phyloP scores from a whole-genome alignment of 2,113 vertebrate genomes.

The Dromiciops gliroides region DNA sequence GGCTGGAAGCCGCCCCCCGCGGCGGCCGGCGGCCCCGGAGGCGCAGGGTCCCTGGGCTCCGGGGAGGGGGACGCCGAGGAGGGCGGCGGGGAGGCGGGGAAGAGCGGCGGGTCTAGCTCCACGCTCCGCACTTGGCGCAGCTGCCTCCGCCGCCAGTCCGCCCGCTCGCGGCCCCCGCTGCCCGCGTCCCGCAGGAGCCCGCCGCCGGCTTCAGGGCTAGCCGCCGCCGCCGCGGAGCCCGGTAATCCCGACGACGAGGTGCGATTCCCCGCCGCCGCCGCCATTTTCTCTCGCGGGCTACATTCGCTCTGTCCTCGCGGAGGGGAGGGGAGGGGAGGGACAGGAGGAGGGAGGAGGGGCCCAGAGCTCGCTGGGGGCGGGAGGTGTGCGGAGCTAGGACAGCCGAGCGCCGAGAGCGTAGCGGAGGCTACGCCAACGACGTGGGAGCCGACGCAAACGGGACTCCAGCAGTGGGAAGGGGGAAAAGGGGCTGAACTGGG shows the following conservation, averaged over 20 bases:
- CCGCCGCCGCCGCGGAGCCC: constrained; percentile 62
- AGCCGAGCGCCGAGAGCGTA: neutral
- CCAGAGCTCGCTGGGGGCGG: neutral
- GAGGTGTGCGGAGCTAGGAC: neutral
- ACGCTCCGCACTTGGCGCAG: constrained; percentile 91
- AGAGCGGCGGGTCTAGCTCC: constrained; percentile 87
- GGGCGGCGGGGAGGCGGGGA: constrained; percentile 74
- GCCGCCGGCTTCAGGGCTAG: constrained; percentile 64
- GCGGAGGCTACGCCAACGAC: neutral
- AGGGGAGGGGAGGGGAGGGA: constrained; percentile 75
- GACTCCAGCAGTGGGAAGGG: neutral
- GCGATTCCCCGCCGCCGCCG: constrained; percentile 90
- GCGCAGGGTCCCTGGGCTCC: constrained; percentile 72
- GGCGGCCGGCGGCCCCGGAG: constrained; percentile 57
- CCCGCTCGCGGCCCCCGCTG: constrained; percentile 78
- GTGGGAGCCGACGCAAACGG: neutral
- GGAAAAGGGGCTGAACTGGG: neutral
- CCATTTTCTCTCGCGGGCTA: constrained; percentile 91
- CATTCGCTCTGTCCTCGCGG: constrained; percentile 82
- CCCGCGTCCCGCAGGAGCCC: constrained; percentile 72
- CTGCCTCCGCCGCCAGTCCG: constrained; percentile 88
- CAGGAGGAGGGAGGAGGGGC: constrained; percentile 39
- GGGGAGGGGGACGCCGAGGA: constrained; percentile 65
- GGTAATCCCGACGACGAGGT: constrained; percentile 84
- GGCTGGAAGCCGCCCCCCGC: constrained; percentile 44